phyloP scores from a whole-genome alignment of 2,113 vertebrate genomes.

The Gila orcuttii region DNA sequence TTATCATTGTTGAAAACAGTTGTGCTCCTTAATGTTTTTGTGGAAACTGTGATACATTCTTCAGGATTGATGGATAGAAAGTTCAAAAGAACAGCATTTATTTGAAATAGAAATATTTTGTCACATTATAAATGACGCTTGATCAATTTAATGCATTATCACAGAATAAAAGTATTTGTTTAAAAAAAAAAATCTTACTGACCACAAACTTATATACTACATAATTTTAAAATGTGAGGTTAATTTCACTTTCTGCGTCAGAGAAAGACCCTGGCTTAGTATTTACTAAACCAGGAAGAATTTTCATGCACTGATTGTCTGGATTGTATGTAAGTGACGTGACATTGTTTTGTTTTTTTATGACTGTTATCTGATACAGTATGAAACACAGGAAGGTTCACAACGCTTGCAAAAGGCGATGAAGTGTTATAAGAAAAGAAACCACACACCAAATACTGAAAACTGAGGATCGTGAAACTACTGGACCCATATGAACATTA shows the following conservation, averaged over 20 bases:
- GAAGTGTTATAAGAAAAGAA: not conserved
- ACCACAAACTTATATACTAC: not conserved
- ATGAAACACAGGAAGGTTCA: not conserved
- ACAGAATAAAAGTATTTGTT: not conserved
- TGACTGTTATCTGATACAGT: slow-evolving; percentile 20
- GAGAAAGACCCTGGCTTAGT: not conserved
- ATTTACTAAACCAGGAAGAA: not conserved
- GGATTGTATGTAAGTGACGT: not conserved
- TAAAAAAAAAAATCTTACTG: not conserved
- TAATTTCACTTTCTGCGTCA: not conserved
- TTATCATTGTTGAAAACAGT: no score
- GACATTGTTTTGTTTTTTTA: slow-evolving; percentile 7
- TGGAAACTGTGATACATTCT: no score
- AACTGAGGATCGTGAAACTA: not conserved
- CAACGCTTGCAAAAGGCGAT: not conserved
- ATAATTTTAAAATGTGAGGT: not conserved
- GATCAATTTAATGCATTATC: not conserved
- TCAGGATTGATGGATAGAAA: no score
- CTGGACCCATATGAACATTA: not conserved
- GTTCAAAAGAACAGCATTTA: no score
- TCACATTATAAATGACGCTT: not conserved
- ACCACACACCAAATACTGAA: not conserved
- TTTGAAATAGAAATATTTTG: no score
- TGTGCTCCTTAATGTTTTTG: no score
- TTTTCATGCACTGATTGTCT: not conserved